Evolutionary conservation across 2,113 vertebrate genomes (phyloP).

Genomic region (Sceloporus undulatus): DNA sequence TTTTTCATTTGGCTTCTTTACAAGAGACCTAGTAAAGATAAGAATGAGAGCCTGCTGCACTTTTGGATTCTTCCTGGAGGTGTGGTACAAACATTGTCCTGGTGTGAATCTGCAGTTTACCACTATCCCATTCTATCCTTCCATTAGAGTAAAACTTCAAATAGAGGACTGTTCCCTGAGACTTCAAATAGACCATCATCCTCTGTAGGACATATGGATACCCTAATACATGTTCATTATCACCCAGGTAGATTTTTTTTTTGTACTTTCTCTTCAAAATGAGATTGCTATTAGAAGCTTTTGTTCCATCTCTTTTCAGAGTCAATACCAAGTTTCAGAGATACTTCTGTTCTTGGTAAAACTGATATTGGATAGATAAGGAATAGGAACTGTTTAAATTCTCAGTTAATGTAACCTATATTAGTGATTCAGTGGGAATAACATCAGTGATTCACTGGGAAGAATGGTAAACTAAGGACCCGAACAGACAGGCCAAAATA

Average conservation of each 20-base stretch:
- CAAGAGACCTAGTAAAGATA: no score
- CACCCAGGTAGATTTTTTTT: neutral
- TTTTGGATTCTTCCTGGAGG: no score
- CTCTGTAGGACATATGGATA: neutral
- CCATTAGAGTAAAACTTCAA: neutral
- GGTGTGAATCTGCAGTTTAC: no score
- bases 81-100: no score
- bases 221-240: neutral
- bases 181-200: neutral
- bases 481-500: no score
- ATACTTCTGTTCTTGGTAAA: neutral
- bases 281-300: rapidly evolving
- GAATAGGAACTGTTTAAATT: neutral
- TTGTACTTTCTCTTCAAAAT: neutral
- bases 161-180: neutral
- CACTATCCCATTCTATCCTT: no score
- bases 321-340: rapidly evolving
- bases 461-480: neutral
- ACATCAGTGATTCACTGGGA: neutral
- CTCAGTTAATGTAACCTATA: neutral
- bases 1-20: no score
- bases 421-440: neutral
- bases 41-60: no score
- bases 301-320: neutral
- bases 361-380: neutral